A percentile compares a stretch with the other conserved stretches of the same genome.
phyloP scores from a whole-genome alignment of 1,140 invertebrate species.

The Hylaeus anthracinus region DNA sequence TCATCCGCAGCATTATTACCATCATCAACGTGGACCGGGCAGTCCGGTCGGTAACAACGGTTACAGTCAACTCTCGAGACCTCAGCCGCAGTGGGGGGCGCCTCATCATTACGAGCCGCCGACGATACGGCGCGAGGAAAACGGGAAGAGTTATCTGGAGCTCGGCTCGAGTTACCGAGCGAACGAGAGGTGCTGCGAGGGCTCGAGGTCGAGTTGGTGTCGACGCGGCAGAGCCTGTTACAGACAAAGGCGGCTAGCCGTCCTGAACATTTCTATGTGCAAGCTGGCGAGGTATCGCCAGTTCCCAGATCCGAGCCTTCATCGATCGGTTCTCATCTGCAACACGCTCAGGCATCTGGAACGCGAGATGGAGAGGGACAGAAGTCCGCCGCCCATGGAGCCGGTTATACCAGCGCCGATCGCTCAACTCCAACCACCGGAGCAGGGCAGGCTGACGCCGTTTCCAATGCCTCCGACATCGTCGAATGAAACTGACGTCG shows the following conservation, averaged over 20 bases:
- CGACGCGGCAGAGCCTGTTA: conserved; percentile 88
- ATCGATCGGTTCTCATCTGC: conserved; percentile 95
- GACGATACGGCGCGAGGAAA: conserved; percentile 92
- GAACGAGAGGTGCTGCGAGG: conserved; percentile 87
- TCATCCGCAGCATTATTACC: conserved; percentile 63
- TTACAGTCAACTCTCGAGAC: conserved; percentile 76
- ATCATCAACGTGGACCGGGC: conserved; percentile 65
- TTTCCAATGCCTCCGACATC: conserved; percentile 81
- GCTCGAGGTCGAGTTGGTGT: conserved; percentile 88
- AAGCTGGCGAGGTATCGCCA: conserved; percentile 94
- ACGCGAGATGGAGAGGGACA: conserved; percentile 92
- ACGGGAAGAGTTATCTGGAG: conserved; percentile 94
- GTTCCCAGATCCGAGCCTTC: conserved; percentile 93
- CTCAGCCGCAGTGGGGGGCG: conserved; percentile 79
- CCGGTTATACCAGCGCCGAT: conserved; percentile 75
- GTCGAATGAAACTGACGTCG: conserved; percentile 83
- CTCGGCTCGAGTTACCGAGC: conserved; percentile 85
- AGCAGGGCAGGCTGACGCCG: conserved; percentile 84
- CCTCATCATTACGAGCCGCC: conserved; percentile 85
- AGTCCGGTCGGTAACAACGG: conserved; percentile 65
- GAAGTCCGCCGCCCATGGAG: conserved; percentile 78
- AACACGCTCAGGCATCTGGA: conserved; percentile 95
- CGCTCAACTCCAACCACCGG: conserved; percentile 77
- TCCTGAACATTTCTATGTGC: conserved; percentile 95
- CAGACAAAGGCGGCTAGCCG: conserved; percentile 91